Base-by-base conservation (phyloP, 1,140 invertebrate species). In the Calephelis nemesis region DNA sequence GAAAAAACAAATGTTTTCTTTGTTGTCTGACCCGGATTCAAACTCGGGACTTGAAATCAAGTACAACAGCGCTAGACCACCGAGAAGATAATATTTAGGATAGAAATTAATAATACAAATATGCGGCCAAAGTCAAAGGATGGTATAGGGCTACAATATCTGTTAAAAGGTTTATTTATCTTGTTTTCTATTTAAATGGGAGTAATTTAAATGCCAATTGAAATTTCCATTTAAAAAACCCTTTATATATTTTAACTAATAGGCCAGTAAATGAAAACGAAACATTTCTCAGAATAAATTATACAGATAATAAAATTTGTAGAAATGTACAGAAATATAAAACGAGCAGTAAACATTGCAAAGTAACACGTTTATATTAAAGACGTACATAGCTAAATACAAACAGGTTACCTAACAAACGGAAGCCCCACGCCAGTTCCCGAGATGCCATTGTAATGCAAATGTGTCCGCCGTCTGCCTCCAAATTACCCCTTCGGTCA, bases 401-500 rank as follows among this genome's bases (percentile, higher is more conserved):
- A 70, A 79, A 65, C 64, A 54, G 49, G 30, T 66, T 85, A 87
- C 84, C 84, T 85, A 68, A 69, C 63, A 72, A 74, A 82, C 85
- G 84, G 84, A 87, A 90, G 76, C 84, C 74, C 79, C 62, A 74
- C 62, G 69, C 73, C 67, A 50, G 62, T 68, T 71, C 66, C 74
- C 75, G 82, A 78, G 79, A 88, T 87, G 73, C 85, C 82, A 88
- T 91, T 91, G 83, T 89, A 73, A 91, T 91, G 88, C 85, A 91
- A 89, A 91, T 91, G 79, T 71, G 81, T 81, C 72, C 83, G 86
- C 76, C 84, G 88, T 91, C 88, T 91, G 88, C 87, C 83, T 91
- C 78, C 80, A 88, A 91, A 91, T 89, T 88, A 85, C 81, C 85
- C 84, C 82, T 88, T 81, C 82, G 85, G 87, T 87, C 85, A 88